A percentile compares a stretch with the other conserved stretches of the same genome.
Evolutionary conservation across 2,113 vertebrate species (phyloP).

Genomic region (Mesocricetus auratus): DNA sequence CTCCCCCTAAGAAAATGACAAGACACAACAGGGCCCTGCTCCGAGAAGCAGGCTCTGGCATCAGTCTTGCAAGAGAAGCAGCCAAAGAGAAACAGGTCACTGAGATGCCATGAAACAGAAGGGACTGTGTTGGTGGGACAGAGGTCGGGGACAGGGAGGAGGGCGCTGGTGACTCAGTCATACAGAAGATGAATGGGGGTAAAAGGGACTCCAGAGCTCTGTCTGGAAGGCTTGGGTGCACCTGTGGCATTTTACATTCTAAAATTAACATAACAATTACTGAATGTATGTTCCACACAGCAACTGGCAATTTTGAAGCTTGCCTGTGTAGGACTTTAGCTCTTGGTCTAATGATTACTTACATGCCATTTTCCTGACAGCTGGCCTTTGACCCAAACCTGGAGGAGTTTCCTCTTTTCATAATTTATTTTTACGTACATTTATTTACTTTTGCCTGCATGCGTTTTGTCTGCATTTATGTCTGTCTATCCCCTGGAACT

Average conservation of each 20-base stretch:
- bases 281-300: neutral
- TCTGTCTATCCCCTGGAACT: too few relatives aligned
- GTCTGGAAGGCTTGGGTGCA: neutral
- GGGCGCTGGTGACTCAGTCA: neutral
- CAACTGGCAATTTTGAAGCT: neutral
- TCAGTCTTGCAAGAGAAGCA: neutral
- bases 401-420: neutral
- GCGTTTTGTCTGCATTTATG: too few relatives aligned
- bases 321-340: neutral
- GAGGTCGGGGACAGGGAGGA: neutral
- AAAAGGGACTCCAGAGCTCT: neutral
- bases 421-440: too few relatives aligned
- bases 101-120: neutral
- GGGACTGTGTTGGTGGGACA: neutral
- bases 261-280: neutral
- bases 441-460: too few relatives aligned
- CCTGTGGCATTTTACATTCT: neutral
- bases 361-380: neutral
- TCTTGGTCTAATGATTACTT: neutral
- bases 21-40: neutral
- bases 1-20: neutral
- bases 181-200: neutral
- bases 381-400: neutral
- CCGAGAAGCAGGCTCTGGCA: neutral
- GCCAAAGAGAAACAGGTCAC: neutral